Evolutionary conservation across 2,888 invertebrate genomes (phyloP).

Genomic region (Tetheella fluctuosa): DNA sequence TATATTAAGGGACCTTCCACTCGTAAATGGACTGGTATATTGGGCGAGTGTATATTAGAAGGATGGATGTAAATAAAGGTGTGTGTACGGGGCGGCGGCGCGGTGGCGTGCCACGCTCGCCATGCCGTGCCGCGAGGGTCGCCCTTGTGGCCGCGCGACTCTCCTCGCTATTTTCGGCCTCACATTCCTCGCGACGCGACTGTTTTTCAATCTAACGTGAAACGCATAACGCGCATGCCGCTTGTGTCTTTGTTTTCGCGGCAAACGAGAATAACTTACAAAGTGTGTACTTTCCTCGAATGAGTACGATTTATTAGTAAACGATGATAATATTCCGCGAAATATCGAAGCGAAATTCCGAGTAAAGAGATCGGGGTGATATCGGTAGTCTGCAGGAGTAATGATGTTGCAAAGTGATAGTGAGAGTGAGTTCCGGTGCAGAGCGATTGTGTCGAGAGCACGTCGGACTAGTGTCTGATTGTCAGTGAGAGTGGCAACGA

Average conservation of each 20-base stretch:
- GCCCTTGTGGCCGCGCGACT: slow-evolving; percentile 80
- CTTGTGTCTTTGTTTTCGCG: slow-evolving; percentile 73
- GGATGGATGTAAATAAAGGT: slow-evolving; percentile 77
- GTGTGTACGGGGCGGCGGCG: slow-evolving; percentile 51
- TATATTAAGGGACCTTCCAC: slow-evolving; percentile 59
- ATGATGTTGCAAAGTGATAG: slow-evolving; percentile 57
- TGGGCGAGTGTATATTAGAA: slow-evolving; percentile 62
- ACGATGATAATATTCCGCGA: slow-evolving; percentile 41
- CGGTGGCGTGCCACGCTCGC: slow-evolving; percentile 35
- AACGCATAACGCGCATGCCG: slow-evolving; percentile 78
- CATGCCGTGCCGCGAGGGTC: slow-evolving; percentile 62
- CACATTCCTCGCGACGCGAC: slow-evolving; percentile 79
- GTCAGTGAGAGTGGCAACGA: slow-evolving; percentile 49
- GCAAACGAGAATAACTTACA: slow-evolving; percentile 49
- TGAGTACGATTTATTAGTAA: slow-evolving; percentile 42
- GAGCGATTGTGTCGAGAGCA: slow-evolving; percentile 50
- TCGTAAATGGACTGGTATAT: slow-evolving; percentile 49
- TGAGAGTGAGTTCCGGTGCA: slow-evolving; percentile 54
- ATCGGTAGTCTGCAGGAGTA: slow-evolving; percentile 38
- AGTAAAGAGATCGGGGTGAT: slow-evolving; percentile 30
- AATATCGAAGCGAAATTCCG: slow-evolving; percentile 30
- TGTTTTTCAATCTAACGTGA: slow-evolving; percentile 83
- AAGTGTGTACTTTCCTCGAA: slow-evolving; percentile 45
- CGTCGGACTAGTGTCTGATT: slow-evolving; percentile 66
- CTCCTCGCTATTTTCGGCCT: slow-evolving; percentile 82